Conservation (phyloP, 2,797 vertebrate genomes). For the Ambastaia sidthimunki region DNA sequence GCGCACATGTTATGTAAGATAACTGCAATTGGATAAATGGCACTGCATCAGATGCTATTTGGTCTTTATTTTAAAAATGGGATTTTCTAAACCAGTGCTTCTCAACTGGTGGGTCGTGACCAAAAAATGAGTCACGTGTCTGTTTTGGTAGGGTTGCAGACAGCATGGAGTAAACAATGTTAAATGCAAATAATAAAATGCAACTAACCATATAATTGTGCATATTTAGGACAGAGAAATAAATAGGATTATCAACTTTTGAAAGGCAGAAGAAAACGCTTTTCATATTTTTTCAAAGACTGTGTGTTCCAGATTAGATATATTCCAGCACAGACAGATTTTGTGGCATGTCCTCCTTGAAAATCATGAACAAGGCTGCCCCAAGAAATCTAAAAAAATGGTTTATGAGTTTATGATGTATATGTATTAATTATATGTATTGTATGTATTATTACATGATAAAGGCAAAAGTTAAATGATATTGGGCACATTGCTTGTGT, state of each 20-base stretch:
- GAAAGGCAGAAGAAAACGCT: neutral
- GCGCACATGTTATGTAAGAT: neutral
- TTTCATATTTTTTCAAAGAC: neutral
- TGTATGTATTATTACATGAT: too few relatives aligned
- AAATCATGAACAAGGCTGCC: neutral
- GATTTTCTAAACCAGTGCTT: slow-evolving; percentile 7
- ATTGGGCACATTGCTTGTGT: too few relatives aligned
- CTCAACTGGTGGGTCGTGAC: neutral
- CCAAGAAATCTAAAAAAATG: too few relatives aligned
- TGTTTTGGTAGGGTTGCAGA: neutral
- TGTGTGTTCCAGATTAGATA: neutral
- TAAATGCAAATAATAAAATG: neutral
- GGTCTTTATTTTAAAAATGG: neutral
- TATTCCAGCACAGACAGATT: neutral
- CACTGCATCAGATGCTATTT: neutral
- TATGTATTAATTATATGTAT: too few relatives aligned
- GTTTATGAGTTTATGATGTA: too few relatives aligned
- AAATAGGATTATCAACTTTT: neutral
- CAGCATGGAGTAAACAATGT: slow-evolving; percentile 1
- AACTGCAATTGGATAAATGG: neutral
- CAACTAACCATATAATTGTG: neutral
- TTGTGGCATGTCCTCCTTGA: neutral
- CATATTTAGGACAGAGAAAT: neutral
- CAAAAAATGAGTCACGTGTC: neutral
- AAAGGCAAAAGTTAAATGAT: too few relatives aligned